phyloP scores from a whole-genome alignment of 2,888 invertebrate genomes.

The Serrognathus titanus region DNA sequence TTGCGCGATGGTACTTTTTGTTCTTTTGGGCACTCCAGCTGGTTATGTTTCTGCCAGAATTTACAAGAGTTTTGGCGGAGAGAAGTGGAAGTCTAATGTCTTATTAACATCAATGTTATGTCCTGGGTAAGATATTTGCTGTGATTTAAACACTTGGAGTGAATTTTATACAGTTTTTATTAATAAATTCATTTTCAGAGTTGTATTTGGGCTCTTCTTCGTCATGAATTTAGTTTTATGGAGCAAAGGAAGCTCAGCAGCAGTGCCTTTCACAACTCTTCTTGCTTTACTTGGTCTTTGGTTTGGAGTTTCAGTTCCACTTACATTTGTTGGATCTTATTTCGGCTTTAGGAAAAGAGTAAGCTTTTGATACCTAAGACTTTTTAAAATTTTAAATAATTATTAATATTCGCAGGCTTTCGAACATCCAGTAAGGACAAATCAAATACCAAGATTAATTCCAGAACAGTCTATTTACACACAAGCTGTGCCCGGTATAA shows the following conservation, averaged over 20 bases:
- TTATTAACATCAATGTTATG: constrained; percentile 93
- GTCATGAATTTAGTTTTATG: constrained; percentile 94
- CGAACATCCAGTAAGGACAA: constrained; percentile 96
- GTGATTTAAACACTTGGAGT: too few species aligned
- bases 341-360: constrained; percentile 97
- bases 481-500: constrained; percentile 87
- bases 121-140: constrained; percentile 61
- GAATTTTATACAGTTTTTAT: too few species aligned
- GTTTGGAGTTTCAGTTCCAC: constrained; percentile 97
- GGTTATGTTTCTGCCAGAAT: constrained; percentile 96
- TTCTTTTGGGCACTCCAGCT: constrained; percentile 94
- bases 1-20: constrained; percentile 93
- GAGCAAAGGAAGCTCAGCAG: constrained; percentile 94
- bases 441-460: constrained; percentile 97
- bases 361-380: constrained; percentile 39
- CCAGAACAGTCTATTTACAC: constrained; percentile 99
- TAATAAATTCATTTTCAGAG: constrained; percentile 53
- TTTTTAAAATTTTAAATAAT: neutral
- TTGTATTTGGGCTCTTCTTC: constrained; percentile 96
- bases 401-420: constrained; percentile 62
- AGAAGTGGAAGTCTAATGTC: constrained; percentile 98
- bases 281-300: constrained; percentile 91
- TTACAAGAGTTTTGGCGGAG: constrained; percentile 98
- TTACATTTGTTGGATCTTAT: constrained; percentile 97
- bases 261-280: constrained; percentile 95